phyloP scores from a whole-genome alignment of 53 echinoderm and acorn worm genomes.

The Apostichopus leukothele region DNA sequence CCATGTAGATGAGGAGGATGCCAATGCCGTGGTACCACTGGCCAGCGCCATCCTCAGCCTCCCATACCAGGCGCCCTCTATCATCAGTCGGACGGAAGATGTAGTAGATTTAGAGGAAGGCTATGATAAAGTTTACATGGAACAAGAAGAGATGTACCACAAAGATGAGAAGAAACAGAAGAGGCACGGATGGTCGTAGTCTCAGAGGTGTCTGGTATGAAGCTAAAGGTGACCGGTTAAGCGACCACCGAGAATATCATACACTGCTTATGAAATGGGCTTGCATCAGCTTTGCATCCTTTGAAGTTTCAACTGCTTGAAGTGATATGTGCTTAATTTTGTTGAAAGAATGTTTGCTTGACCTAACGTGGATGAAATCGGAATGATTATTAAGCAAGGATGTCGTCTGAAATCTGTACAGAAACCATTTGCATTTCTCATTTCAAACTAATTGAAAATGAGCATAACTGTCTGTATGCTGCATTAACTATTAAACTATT shows the following conservation, averaged over 20 bases:
- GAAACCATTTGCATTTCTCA: too few species aligned
- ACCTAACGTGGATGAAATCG: too few species aligned
- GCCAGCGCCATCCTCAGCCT: constrained; percentile 75
- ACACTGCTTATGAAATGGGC: too few species aligned
- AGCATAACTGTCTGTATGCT: too few species aligned
- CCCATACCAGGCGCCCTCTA: constrained; percentile 75
- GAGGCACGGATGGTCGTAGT: constrained; percentile 78
- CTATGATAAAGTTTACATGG: constrained; percentile 79
- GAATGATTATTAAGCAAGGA: too few species aligned
- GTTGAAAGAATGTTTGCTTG: too few species aligned
- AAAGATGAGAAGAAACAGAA: constrained; percentile 77
- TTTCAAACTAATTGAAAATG: too few species aligned
- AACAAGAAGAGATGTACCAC: constrained; percentile 76
- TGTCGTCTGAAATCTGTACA: too few species aligned
- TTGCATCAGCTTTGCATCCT: too few species aligned
- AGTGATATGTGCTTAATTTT: too few species aligned
- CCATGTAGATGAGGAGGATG: constrained; percentile 61
- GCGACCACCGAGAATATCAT: background rate
- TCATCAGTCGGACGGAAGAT: constrained; percentile 79
- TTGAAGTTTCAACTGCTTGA: too few species aligned
- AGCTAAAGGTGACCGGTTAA: background rate
- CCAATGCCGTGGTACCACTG: constrained; percentile 65
- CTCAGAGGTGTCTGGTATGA: background rate
- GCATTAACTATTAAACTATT: too few species aligned
- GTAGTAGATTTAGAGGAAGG: constrained; percentile 81